A percentile compares a stretch with the other conserved stretches of the same genome.
phyloP scores from a whole-genome alignment of 2,113 vertebrate species.

The Turdus rufiventris region DNA sequence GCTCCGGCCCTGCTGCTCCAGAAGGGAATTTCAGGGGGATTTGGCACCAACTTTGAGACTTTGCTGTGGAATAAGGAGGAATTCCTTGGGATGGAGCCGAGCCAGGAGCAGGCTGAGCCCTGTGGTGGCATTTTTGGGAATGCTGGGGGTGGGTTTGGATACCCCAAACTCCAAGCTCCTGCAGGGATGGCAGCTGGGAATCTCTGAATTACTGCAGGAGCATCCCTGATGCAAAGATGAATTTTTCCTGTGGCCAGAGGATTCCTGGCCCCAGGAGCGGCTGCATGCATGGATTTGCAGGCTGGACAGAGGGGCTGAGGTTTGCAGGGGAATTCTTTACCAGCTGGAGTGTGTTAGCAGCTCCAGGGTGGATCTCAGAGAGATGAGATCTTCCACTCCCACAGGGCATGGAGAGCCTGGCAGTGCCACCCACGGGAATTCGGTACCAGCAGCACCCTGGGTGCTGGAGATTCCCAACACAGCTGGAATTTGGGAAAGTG shows the following conservation, averaged over 20 bases:
- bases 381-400: background rate
- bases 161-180: accelerated
- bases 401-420: background rate
- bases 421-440: background rate
- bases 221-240: accelerated
- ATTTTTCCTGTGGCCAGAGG: background rate
- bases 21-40: background rate
- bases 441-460: accelerated
- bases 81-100: background rate
- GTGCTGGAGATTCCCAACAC: background rate
- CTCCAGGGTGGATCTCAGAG: background rate
- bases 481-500: background rate
- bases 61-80: background rate
- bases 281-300: background rate
- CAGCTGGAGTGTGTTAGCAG: background rate
- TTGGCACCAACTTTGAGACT: background rate
- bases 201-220: background rate
- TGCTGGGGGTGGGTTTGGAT: background rate
- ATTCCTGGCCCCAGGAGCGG: background rate
- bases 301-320: background rate
- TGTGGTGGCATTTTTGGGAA: background rate
- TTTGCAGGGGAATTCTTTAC: background rate
- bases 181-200: background rate
- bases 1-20: accelerated
- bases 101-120: background rate